Base-by-base conservation (phyloP, 2,888 invertebrate genomes). In the Teleogryllus oceanicus region DNA sequence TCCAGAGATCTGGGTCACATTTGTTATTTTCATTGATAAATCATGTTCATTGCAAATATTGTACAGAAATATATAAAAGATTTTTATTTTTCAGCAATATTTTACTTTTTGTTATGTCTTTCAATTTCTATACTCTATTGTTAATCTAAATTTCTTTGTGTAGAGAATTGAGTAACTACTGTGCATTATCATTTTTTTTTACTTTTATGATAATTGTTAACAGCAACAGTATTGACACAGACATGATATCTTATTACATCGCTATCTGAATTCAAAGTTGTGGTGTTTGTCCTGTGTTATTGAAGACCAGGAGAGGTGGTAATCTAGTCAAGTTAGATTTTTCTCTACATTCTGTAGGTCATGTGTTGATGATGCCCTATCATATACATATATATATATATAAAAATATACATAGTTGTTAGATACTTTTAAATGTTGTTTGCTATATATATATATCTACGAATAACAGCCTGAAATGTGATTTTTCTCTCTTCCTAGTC, bases 401-500 rank as follows among this genome's bases (percentile, higher is more conserved):
- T 62, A 62, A 16, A 62, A n/a, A 62, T 18, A 62, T 62, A 62
- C 62, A 62, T 62, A 62, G 13, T 18, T 13, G n/a, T 18, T 18
- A 62, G 16, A 62, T 18, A 62, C 62, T 62, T 62, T 62, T 62
- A 62, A 62, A 62, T 62, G 62, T 62, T 62, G 62, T 62, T 62
- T 62, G 62, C 62, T 18, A 62, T 18, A 37, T 37, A 21, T 21
- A 21, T 21, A 37, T 37, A 62, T 62, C 62, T n/a, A 62, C 11
- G 62, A 12, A 62, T 62, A 18, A 62, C 62, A 62, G 62, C 62
- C 62, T 62, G 62, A 62, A 62, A 62, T 62, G 62, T 62, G 62
- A 62, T 62, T 62, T 62, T 62, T 62, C 62, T 62, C 62, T 62
- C 62, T 62, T 62, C 62, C 62, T 62, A 62, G 62, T 62, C 62